These are phyloP conservation scores for Agrenia bidenticulata DNA, from an alignment of 2,888 invertebrate genomes.

Conservation along the genomic window DNA sequence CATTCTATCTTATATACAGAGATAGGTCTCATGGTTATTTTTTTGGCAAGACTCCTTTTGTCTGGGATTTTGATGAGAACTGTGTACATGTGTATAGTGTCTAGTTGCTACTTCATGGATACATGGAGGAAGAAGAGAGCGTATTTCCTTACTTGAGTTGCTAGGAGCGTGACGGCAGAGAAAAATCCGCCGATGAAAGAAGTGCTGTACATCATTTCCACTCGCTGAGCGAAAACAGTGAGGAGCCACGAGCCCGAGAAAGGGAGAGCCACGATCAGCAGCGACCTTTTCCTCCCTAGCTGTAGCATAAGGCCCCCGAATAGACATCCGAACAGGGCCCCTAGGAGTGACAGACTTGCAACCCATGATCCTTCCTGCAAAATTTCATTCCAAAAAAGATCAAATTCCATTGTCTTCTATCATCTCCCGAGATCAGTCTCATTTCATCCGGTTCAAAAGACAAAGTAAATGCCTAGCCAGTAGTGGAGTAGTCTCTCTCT, in stretches of 20 bases:
- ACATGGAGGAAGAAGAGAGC: background rate
- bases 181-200: slow-evolving; percentile 83
- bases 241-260: slow-evolving; percentile 78
- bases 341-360: slow-evolving; percentile 74
- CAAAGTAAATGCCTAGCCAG: no score
- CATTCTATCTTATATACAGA: no score
- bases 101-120: background rate
- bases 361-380: slow-evolving; percentile 80
- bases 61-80: no score
- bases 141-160: slow-evolving; percentile 64
- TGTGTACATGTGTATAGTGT: no score
- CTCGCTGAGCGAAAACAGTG: slow-evolving; percentile 74
- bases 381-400: slow-evolving; percentile 14
- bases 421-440: no score
- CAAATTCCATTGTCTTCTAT: background rate
- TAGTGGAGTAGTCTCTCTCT: no score
- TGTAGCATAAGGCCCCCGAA: slow-evolving; percentile 76
- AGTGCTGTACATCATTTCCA: slow-evolving; percentile 77
- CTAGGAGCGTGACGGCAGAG: slow-evolving; percentile 73
- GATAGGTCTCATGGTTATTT: no score
- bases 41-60: no score
- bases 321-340: slow-evolving; percentile 77
- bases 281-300: slow-evolving; percentile 69
- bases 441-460: no score
- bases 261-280: slow-evolving; percentile 72